Conservation (phyloP, 2,113 vertebrate species). For the Nettapus auritus region DNA sequence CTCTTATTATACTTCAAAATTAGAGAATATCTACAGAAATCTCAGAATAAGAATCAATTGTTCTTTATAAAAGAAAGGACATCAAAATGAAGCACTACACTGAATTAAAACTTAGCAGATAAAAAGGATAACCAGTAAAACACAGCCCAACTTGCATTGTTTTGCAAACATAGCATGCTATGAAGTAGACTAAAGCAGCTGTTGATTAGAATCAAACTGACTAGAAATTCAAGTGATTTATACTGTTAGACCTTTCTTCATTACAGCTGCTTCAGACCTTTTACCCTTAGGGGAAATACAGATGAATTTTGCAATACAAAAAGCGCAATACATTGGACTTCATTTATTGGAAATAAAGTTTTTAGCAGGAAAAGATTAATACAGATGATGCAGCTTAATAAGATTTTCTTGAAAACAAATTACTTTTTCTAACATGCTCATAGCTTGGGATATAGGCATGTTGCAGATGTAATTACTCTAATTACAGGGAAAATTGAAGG, state of each 20-base stretch:
- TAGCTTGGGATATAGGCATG: neutral
- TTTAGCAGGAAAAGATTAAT: conserved; percentile 19
- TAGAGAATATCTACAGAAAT: conserved; percentile 26
- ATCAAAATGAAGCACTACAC: neutral
- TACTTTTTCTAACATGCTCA: neutral
- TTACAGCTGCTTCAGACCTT: conserved; percentile 37
- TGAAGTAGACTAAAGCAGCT: conserved; percentile 40
- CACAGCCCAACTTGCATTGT: neutral
- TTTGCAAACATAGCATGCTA: neutral
- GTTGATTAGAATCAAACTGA: conserved; percentile 31
- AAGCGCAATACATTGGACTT: neutral
- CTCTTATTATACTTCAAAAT: neutral
- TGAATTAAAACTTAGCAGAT: conserved; percentile 24
- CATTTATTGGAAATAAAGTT: conserved; percentile 18
- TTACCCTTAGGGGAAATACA: neutral
- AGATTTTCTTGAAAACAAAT: conserved; percentile 25
- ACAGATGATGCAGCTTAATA: neutral
- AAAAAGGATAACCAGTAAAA: conserved; percentile 23
- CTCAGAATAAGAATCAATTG: neutral
- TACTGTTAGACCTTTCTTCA: conserved; percentile 26
- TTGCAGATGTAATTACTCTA: neutral
- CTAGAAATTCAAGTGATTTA: conserved; percentile 3
- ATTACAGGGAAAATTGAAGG: conserved; percentile 17
- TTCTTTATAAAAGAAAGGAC: neutral
- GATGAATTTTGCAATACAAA: neutral